phyloP scores from a whole-genome alignment of 2,888 invertebrate species.

The Tethea ocularis region DNA sequence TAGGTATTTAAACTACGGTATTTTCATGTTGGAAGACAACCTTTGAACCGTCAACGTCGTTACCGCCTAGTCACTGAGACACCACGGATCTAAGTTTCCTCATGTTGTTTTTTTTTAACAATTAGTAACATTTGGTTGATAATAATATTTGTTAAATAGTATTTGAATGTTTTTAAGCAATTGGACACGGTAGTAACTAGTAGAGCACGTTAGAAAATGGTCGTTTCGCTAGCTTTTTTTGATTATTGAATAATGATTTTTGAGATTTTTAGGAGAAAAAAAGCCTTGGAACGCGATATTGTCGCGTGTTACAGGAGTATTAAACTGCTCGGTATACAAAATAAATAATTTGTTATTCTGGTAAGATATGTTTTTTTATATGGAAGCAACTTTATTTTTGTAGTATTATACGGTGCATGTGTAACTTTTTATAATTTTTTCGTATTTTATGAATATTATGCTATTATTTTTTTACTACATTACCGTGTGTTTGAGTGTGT shows the following conservation, averaged over 20 bases:
- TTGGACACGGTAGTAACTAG: conserved; percentile 80
- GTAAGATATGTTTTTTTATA: conserved; percentile 81
- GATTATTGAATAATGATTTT: conserved; percentile 53
- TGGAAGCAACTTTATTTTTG: conserved; percentile 77
- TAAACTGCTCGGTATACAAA: conserved; percentile 76
- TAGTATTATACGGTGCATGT: conserved; percentile 82
- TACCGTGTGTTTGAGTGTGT: conserved; percentile 82
- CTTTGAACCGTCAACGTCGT: conserved; percentile 58
- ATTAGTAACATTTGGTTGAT: conserved; percentile 78
- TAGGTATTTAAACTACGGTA: conserved; percentile 45
- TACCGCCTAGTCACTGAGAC: conserved; percentile 84
- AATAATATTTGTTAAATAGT: conserved; percentile 77
- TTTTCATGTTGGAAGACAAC: conserved; percentile 53
- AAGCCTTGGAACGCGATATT: conserved; percentile 36
- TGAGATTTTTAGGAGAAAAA: conserved; percentile 68
- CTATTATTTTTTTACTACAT: conserved; percentile 75
- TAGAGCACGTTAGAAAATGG: conserved; percentile 75
- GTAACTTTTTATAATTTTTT: conserved; percentile 68
- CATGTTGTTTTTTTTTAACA: conserved; percentile 64
- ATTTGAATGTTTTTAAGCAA: conserved; percentile 63
- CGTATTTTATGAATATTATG: conserved; percentile 76
- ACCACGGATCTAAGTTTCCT: conserved; percentile 72
- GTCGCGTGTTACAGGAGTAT: conserved; percentile 68
- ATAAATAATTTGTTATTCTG: conserved; percentile 80
- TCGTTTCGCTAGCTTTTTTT: conserved; percentile 79